Evolutionary conservation across 2,888 invertebrate species (phyloP).

Genomic region (Ceramica pisi): DNA sequence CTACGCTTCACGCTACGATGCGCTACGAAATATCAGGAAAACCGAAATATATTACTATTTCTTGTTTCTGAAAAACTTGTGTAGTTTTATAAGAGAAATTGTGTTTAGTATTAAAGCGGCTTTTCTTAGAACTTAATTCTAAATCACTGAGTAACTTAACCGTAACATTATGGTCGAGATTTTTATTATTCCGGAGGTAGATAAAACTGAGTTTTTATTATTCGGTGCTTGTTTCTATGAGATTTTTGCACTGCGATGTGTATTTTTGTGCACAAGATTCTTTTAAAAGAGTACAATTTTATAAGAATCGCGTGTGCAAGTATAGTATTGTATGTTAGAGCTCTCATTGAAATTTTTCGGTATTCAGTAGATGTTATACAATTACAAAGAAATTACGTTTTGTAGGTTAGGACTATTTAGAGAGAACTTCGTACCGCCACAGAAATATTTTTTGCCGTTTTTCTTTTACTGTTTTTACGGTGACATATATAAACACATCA

Average conservation of each 20-base stretch:
- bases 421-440: too few relatives aligned
- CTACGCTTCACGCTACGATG: slow-evolving; percentile 60
- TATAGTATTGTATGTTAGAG: background rate
- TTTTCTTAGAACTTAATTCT: slow-evolving; percentile 45
- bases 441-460: too few relatives aligned
- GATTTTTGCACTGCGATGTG: slow-evolving; percentile 17
- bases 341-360: background rate
- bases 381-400: background rate
- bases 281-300: background rate
- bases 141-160: slow-evolving; percentile 48
- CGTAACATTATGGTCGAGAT: slow-evolving; percentile 45
- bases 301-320: background rate
- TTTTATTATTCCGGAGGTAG: slow-evolving; percentile 41
- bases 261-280: background rate
- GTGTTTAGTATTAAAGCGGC: slow-evolving; percentile 47
- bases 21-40: slow-evolving; percentile 49
- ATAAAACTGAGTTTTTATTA: slow-evolving; percentile 40
- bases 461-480: too few relatives aligned
- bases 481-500: too few relatives aligned
- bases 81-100: slow-evolving; percentile 49
- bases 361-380: background rate
- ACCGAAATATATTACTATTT: slow-evolving; percentile 52
- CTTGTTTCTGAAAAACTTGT: slow-evolving; percentile 37
- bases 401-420: background rate
- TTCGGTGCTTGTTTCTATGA: slow-evolving; percentile 9